Evolutionary conservation across 2,797 vertebrate genomes (phyloP), one percentile per base, ranked within the genome.

Genomic region (Tokudaia muenninki): DNA sequence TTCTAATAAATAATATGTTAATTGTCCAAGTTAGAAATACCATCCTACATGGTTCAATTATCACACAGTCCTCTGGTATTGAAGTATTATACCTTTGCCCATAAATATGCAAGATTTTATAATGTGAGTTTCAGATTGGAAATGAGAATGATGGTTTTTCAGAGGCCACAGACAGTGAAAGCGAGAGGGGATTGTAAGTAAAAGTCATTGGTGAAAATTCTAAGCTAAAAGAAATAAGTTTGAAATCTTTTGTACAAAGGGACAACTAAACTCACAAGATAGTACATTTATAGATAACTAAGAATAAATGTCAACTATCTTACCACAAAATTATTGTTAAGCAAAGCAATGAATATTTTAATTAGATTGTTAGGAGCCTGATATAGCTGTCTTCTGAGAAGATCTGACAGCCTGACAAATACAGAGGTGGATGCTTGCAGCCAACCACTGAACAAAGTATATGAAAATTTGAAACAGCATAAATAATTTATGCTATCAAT

Each of bases 101-200:
- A 70, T 44, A 34, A 77, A 59, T 81, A 57, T 44, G 11, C 31
- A 24, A 0, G 37, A 14, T 34, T 70, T 57, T 55, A 10, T 29
- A 52, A 29, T 61, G 37, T 14, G 26, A 19, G 57, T 29, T 63
- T 59, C 12, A 81, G 22, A 37, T 24, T 81, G 55, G 1, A 14
- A 24, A 41, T 44, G 2, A n/a, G 11, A 67, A 67, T 91, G 34
- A 14, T 13, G 22, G 1, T 37, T 67, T 67, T 31, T n/a, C 16
- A 29, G 16, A 21, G 16, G 24, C 14, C 63, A 50, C 2, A 34
- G 47, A 37, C 19, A 67, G n/a, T 4, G 22, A 26, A 41, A 24
- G 2, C 21, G 9, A 34, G 6, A 29, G 1, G 41, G 11, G 12
- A 17, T 3, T 70, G 0, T 22, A 1, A 11, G 19, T 10, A 19